Conservation (phyloP, 2,113 vertebrate genomes). For the Petromus typicus region DNA sequence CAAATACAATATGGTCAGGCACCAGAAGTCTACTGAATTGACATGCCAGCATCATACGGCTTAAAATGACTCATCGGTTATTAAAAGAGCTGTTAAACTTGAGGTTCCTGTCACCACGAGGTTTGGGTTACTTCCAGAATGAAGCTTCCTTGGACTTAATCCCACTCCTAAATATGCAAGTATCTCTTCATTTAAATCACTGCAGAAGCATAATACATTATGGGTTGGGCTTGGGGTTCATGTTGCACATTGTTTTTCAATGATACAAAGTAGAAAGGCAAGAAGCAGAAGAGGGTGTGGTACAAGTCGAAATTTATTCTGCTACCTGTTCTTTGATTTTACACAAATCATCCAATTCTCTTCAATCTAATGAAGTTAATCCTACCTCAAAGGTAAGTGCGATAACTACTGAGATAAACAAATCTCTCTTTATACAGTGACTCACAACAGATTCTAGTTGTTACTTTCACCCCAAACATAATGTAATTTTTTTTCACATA, state of each 20-base stretch:
- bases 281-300: background rate
- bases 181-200: background rate
- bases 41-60: background rate
- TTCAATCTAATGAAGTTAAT: background rate
- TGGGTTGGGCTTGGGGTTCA: background rate
- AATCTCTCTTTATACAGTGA: background rate
- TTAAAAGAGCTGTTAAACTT: background rate
- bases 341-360: background rate
- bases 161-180: background rate
- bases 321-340: background rate
- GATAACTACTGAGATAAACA: background rate
- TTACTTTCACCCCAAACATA: background rate
- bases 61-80: conserved; percentile 41
- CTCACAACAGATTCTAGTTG: background rate
- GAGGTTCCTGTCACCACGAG: background rate
- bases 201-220: background rate
- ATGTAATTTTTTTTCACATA: background rate
- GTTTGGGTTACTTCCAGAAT: conserved; percentile 15
- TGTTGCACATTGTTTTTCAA: background rate
- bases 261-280: background rate
- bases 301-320: background rate
- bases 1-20: background rate
- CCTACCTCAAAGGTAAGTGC: background rate
- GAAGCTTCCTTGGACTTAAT: background rate
- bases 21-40: background rate